These are phyloP conservation scores for Poecilobothrus nobilitatus DNA, from an alignment of 2,888 invertebrate species.

Conservation along the genomic window DNA sequence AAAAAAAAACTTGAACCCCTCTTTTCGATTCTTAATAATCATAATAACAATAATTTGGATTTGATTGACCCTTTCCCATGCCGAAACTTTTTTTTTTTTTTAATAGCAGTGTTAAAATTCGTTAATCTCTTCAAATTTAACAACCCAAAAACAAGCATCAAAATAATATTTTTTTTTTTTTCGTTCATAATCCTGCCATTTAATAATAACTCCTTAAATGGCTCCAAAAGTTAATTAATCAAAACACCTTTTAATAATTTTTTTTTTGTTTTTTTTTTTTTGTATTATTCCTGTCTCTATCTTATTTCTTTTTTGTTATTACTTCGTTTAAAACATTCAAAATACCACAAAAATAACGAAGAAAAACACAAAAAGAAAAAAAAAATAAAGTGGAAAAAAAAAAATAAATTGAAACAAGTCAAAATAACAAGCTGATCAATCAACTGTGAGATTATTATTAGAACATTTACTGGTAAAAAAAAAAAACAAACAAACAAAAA, in stretches of 20 bases:
- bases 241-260: not conserved
- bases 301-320: too few relatives aligned
- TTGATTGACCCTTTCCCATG: not conserved
- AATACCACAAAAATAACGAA: not conserved
- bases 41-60: not conserved
- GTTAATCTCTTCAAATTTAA: not conserved
- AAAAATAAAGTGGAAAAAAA: too few relatives aligned
- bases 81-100: not conserved
- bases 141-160: too few relatives aligned
- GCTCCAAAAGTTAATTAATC: constrained; percentile 4
- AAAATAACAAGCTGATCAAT: not conserved
- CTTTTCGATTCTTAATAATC: not conserved
- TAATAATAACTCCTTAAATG: constrained; percentile 4
- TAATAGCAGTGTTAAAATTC: not conserved
- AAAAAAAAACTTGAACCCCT: not conserved
- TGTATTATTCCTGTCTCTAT: not conserved
- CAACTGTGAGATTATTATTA: not conserved
- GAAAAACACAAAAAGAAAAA: too few relatives aligned
- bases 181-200: not conserved
- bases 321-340: not conserved
- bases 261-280: too few relatives aligned
- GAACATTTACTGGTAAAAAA: not conserved
- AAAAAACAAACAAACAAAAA: not conserved
- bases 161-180: too few relatives aligned
- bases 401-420: too few relatives aligned